Percentiles rank a stretch among this genome's conserved stretches.
Evolutionary conservation across 2,797 vertebrate genomes (phyloP).

Genomic region (Sylvia borin): DNA sequence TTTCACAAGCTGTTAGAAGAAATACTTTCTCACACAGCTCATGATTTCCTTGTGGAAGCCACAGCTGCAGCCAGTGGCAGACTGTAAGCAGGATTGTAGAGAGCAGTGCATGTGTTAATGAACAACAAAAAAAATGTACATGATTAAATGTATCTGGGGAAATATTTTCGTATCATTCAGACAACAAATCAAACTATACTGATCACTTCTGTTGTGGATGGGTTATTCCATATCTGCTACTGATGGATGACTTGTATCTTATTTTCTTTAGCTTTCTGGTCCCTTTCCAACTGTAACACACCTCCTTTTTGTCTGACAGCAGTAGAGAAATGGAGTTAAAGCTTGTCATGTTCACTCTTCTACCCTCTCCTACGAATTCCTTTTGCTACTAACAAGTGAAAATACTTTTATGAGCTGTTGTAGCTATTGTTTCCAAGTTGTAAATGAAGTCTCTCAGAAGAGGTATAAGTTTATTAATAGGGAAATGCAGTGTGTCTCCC

Average conservation of each 20-base stretch:
- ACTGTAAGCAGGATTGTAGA: not conserved
- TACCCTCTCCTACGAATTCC: not conserved
- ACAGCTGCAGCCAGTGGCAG: not conserved
- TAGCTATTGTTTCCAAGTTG: not conserved
- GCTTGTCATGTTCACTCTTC: not conserved
- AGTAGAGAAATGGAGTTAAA: not conserved
- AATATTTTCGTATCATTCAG: not conserved
- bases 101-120: not conserved
- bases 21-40: not conserved
- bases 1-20: slow-evolving; percentile 4
- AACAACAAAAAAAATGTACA: not conserved
- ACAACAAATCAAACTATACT: not conserved
- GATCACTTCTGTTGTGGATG: not conserved
- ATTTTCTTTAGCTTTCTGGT: not conserved
- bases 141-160: not conserved
- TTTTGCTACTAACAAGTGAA: not conserved
- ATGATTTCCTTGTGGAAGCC: not conserved
- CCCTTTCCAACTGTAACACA: not conserved
- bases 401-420: not conserved
- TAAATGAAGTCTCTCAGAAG: not conserved
- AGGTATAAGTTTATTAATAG: not conserved
- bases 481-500: not conserved
- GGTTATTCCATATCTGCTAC: not conserved
- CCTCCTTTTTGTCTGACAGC: not conserved
- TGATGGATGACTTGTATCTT: not conserved